Base-by-base conservation (phyloP, 2,113 vertebrate species). In the Odocoileus virginianus region DNA sequence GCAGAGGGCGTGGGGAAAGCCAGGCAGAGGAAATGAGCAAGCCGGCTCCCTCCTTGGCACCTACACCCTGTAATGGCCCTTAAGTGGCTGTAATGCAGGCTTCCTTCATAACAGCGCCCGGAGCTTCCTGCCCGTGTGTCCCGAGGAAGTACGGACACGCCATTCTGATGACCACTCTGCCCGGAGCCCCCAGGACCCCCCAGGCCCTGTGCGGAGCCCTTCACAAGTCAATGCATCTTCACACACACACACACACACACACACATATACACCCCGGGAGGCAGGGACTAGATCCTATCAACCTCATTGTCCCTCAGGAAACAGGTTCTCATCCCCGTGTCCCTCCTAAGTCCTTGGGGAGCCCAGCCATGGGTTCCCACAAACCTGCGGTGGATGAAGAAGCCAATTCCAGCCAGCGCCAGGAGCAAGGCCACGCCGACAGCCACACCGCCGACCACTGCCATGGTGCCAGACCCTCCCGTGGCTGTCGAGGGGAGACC, bases 331-430 rank as follows among this genome's bases (percentile, higher is more conserved):
- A 3, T 6, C 54, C 50, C 79, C 0, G 14, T 1, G 2, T n/a
- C 87, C 92, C 50, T 5, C 23, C 52, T 14, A 27, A 55, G 43
- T 64, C 87, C 74, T 12, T 6, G 61, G 52, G 74, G n/a, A 92
- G 27, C 52, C 78, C 0, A 0, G 87, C 54, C 3, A 0, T 15
- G n/a, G 81, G 83, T 27, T 45, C 43, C 17, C 1, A 94, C 97
- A 0, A 15, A 98, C 99, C 99, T 98, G 98, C 97, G 99, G 79
- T 98, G 98, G 23, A 99, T 3, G 15, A 99, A 99, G 87, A 99
- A 45, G 27, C 99, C 98, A 21, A 94, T 28, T 0, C 94, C 94
- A 7, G 99, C 98, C 40, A 99, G 85, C 11, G 99, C 27, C n/a
- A 99, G 17, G 19, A 99, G 98, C 0, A 99, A 55, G 10, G 98